Percentiles rank a stretch among this genome's conserved stretches.
Conservation (phyloP, 2,797 vertebrate genomes). For the Pelochelys cantorii region DNA sequence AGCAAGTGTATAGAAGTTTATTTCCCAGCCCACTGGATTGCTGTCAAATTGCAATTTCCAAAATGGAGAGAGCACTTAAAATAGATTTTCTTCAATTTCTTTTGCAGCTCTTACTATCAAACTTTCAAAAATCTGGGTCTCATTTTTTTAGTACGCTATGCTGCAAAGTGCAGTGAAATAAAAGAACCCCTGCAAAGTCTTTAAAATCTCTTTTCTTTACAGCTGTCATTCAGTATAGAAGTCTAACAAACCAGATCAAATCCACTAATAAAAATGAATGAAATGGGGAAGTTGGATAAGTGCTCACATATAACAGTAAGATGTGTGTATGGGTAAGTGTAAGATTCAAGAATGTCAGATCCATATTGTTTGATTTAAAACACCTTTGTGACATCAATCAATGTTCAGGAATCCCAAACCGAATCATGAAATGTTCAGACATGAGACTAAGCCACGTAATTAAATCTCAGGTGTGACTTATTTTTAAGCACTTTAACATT, state of each 20-base stretch:
- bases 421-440: not conserved
- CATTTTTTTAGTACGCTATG: conserved; percentile 42
- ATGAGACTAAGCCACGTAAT: not conserved
- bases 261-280: not conserved
- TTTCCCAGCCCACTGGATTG: conserved; percentile 73
- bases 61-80: conserved; percentile 75
- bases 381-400: not conserved
- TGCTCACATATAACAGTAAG: not conserved
- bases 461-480: not conserved
- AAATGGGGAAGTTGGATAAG: not conserved
- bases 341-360: not conserved
- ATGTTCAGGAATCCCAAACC: not conserved
- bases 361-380: not conserved
- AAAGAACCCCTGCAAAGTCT: conserved; percentile 53
- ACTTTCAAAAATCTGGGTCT: conserved; percentile 65
- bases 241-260: not conserved
- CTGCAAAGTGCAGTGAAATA: conserved; percentile 29
- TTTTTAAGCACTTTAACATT: not conserved
- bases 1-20: conserved; percentile 71
- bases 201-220: conserved; percentile 24
- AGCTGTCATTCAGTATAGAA: not conserved
- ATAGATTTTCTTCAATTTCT: conserved; percentile 74
- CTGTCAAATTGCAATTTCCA: conserved; percentile 77
- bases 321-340: not conserved
- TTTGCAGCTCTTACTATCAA: conserved; percentile 61